These are phyloP conservation scores for Loripinus fragilis DNA, from an alignment of 2,888 invertebrate species.

Conservation along the genomic window DNA sequence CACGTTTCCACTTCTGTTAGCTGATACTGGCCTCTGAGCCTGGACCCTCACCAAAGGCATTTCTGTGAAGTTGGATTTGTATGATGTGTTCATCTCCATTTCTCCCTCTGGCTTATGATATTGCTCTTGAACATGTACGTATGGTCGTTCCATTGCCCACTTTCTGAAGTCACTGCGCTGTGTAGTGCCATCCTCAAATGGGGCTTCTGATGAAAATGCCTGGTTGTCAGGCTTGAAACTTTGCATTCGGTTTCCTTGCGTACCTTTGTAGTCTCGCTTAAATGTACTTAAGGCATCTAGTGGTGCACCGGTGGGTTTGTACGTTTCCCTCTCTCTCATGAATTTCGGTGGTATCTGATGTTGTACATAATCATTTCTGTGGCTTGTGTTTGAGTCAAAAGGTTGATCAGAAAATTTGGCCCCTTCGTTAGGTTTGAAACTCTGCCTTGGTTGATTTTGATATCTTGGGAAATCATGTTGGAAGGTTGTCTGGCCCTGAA, in stretches of 20 bases:
- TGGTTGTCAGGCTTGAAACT: conserved; percentile 80
- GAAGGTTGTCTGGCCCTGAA: conserved; percentile 81
- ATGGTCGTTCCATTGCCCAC: conserved; percentile 76
- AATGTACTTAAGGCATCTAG: conserved; percentile 81
- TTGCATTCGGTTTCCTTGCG: conserved; percentile 65
- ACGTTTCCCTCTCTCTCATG: conserved; percentile 72
- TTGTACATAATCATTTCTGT: conserved; percentile 79
- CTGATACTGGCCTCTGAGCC: conserved; percentile 69
- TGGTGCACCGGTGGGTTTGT: conserved; percentile 73
- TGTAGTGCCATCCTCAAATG: conserved; percentile 82
- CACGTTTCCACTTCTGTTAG: conserved; percentile 61
- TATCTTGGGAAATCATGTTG: conserved; percentile 78
- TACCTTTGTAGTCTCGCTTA: conserved; percentile 76
- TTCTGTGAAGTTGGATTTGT: conserved; percentile 74
- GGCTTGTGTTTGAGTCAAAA: conserved; percentile 80
- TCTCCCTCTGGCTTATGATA: conserved; percentile 80
- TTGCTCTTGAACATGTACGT: conserved; percentile 72
- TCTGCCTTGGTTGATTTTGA: conserved; percentile 70
- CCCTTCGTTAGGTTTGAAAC: conserved; percentile 78
- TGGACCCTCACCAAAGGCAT: conserved; percentile 72
- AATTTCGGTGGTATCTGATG: conserved; percentile 78
- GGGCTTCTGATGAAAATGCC: conserved; percentile 80
- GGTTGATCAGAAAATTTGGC: conserved; percentile 78
- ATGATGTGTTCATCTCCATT: conserved; percentile 80
- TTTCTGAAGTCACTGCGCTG: conserved; percentile 78